phyloP scores from a whole-genome alignment of 2,113 vertebrate species.

The Rhabdornis inornatus region DNA sequence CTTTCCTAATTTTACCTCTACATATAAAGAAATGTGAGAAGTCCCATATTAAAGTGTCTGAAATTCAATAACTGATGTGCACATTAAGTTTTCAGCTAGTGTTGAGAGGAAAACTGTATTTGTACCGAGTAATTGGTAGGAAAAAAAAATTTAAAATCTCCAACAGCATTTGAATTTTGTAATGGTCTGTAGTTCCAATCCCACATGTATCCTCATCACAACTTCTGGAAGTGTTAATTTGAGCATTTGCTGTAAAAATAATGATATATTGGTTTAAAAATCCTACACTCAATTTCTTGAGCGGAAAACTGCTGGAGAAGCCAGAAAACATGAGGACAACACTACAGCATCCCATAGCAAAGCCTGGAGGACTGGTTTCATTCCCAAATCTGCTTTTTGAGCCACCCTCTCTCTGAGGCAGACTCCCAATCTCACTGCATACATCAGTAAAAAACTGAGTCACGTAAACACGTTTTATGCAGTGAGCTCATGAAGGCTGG shows the following conservation, averaged over 20 bases:
- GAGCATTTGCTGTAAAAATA: background rate
- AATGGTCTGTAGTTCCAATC: background rate
- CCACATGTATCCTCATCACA: background rate
- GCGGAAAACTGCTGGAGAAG: background rate
- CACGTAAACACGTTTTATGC: background rate
- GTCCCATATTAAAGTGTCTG: background rate
- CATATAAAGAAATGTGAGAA: background rate
- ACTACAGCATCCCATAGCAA: rapidly evolving
- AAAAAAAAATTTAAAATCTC: background rate
- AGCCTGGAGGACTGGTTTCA: background rate
- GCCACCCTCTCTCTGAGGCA: background rate
- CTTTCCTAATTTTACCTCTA: background rate
- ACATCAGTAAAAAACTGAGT: background rate
- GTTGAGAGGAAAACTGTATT: background rate
- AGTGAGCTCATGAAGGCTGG: conserved; percentile 2
- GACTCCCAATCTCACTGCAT: background rate
- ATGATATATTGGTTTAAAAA: background rate
- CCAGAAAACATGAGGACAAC: background rate
- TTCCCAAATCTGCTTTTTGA: background rate
- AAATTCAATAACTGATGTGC: background rate
- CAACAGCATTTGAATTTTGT: background rate
- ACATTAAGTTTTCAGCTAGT: background rate
- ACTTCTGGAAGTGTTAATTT: background rate
- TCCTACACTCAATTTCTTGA: background rate
- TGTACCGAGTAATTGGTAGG: background rate